Evolutionary conservation across 2,797 vertebrate genomes (phyloP).

Genomic region (Diplodus sargus): DNA sequence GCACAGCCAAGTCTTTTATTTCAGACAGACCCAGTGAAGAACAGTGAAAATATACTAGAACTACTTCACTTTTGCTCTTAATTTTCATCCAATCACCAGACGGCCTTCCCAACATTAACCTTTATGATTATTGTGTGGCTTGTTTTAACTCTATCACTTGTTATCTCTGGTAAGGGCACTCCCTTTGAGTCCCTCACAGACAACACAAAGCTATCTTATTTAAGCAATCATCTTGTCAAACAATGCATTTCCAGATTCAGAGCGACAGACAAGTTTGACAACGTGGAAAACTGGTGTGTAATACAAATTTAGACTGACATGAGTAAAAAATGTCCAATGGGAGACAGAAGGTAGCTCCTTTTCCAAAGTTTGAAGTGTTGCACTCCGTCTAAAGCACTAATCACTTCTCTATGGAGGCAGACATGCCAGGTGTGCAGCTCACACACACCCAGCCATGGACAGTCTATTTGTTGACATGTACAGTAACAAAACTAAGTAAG

Average conservation of each 20-base stretch:
- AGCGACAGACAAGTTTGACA: background rate
- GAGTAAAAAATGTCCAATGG: constrained; percentile 7
- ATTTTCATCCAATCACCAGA: background rate
- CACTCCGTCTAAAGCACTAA: constrained; percentile 37
- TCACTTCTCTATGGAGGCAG: constrained; percentile 16
- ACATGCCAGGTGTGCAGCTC: constrained; percentile 57
- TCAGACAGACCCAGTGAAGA: constrained; percentile 18
- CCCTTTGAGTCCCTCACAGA: constrained; percentile 32
- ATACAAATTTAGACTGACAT: constrained; percentile 5
- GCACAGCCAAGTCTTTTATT: constrained; percentile 5
- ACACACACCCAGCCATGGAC: constrained; percentile 42
- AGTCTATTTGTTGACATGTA: constrained; percentile 46
- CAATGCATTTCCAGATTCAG: background rate
- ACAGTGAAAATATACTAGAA: constrained; percentile 1
- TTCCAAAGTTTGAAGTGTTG: constrained; percentile 65
- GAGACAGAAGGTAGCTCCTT: constrained; percentile 4
- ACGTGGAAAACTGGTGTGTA: constrained; percentile 10
- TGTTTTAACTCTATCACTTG: background rate
- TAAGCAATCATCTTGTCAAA: constrained; percentile 11
- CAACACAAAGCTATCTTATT: background rate
- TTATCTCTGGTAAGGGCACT: constrained; percentile 42
- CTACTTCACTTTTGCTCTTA: constrained; percentile 1
- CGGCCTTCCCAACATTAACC: background rate
- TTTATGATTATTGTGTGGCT: background rate
- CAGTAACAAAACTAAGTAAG: background rate